Base-by-base conservation (phyloP, 2,888 invertebrate species). In the Venusia cambrica region DNA sequence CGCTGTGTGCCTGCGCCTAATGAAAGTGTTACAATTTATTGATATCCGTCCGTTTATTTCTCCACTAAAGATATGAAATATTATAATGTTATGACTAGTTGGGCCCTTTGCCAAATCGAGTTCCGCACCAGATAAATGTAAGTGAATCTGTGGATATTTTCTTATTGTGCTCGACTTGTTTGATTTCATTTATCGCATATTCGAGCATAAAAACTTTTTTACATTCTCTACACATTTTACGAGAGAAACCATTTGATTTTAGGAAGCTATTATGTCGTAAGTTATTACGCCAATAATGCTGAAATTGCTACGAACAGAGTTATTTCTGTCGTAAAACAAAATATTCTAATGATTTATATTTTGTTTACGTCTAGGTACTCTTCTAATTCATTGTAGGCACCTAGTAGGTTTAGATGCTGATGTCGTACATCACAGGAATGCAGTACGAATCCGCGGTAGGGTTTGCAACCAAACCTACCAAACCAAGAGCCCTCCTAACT, bases 51-150 rank as follows among this genome's bases (percentile, higher is more conserved):
- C 50, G 60, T 67, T 68, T 65, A 70, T 73, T 61, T 46, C 38
- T 54, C 53, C 47, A 48, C 56, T 58, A 51, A 54, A 66, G 61
- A 67, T 66, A 67, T 73, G 62, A 68, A 62, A 69, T 73, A 73
- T 71, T 45, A 45, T 58, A 59, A 64, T 63, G 58, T 62, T 62
- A 62, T 54, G 59, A 62, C 54, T 58, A 62, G 53, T 54, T 67
- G 71, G 75, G 75, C 68, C 48, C 32, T 51, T 43, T 73, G 77
- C 77, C 77, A 77, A 73, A 64, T 67, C 55, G 55, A 69, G 62
- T 62, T 70, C 54, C 71, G 62, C 63, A 70, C 60, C 61, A 64
- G 65, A 46, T 42, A 37, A 22, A 62, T 55, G 61, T 66, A 61
- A 46, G 51, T 56, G 49, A 48, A 53, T 69, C 54, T 50, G 58